Percentiles rank a stretch among this genome's conserved stretches.
Evolutionary conservation across 2,797 vertebrate species (phyloP).

Genomic region (Platyrinchus mystaceus): DNA sequence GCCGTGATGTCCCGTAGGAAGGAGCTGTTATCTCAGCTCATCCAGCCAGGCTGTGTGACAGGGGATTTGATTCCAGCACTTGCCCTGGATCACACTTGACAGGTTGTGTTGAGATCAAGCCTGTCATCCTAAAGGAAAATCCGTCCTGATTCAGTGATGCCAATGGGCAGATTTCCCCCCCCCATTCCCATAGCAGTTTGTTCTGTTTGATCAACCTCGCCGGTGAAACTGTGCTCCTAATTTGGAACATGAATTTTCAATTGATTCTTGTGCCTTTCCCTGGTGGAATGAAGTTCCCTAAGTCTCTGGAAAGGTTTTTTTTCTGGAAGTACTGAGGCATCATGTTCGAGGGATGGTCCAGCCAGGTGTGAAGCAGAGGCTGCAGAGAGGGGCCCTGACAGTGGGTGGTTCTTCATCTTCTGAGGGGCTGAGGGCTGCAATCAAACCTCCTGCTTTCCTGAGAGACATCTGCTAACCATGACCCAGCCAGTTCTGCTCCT

Average conservation of each 20-base stretch:
- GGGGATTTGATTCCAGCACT: not conserved
- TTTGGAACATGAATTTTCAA: not conserved
- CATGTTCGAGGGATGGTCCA: rapidly evolving
- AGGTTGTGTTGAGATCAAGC: not conserved
- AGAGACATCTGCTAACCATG: rapidly evolving
- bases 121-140: not conserved
- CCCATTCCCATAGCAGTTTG: rapidly evolving
- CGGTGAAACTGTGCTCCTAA: not conserved
- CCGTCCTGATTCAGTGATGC: not conserved
- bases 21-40: not conserved
- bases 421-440: not conserved
- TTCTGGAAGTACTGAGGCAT: not conserved
- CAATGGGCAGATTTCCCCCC: not conserved
- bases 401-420: not conserved
- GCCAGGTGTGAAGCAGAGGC: rapidly evolving
- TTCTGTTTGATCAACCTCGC: not conserved
- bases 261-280: not conserved
- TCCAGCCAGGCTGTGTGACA: not conserved
- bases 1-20: not conserved
- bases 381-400: not conserved
- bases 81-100: not conserved
- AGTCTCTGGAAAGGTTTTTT: not conserved
- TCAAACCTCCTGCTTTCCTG: not conserved
- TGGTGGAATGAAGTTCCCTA: not conserved
- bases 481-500: not conserved